These are phyloP conservation scores for Phylloscopus collybita DNA, from an alignment of 2,797 vertebrate genomes.

Conservation along the genomic window DNA sequence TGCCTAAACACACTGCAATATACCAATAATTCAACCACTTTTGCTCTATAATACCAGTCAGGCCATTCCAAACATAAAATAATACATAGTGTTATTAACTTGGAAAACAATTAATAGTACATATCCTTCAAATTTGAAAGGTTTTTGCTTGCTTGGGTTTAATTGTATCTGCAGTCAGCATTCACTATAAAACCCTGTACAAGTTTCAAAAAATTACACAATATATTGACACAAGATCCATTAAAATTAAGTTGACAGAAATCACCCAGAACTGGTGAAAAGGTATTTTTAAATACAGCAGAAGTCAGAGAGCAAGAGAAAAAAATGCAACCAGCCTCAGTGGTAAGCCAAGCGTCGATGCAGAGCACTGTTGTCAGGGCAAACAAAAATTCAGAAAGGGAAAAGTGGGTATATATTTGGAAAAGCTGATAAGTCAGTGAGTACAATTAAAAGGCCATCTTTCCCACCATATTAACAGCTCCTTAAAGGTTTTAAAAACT, in stretches of 20 bases:
- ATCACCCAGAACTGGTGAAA: background rate
- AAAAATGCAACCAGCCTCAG: background rate
- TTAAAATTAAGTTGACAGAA: background rate
- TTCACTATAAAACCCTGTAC: background rate
- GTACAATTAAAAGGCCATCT: background rate
- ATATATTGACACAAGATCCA: background rate
- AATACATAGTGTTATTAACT: background rate
- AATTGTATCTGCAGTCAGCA: background rate
- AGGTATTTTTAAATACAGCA: background rate
- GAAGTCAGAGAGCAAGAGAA: background rate
- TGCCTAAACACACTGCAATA: background rate
- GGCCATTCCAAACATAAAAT: background rate
- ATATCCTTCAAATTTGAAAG: background rate
- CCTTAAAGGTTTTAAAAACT: background rate
- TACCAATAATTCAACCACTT: conserved; percentile 7
- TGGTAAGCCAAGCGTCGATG: background rate
- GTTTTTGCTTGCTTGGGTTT: background rate
- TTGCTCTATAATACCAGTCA: background rate
- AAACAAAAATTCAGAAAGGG: background rate
- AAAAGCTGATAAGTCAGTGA: background rate
- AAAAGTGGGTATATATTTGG: background rate
- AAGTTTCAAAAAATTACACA: background rate
- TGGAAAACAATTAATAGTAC: background rate
- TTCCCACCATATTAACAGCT: background rate
- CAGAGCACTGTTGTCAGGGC: background rate